Conservation (phyloP, 2,797 vertebrate genomes). For the Botia almorhae region DNA sequence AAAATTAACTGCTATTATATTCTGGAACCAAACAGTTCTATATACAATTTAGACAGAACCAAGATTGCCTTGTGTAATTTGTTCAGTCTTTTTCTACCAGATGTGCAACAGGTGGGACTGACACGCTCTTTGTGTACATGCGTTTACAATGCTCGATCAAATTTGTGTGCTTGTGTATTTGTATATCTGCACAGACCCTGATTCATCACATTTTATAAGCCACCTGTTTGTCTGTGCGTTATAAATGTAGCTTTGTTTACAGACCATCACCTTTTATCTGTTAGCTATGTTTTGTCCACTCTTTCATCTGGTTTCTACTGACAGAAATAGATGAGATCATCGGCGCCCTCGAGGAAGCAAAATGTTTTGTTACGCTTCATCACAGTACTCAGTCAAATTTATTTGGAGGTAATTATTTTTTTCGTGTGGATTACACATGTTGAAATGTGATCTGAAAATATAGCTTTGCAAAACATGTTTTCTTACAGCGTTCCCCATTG, state of each 20-base stretch:
- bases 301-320: constrained; percentile 9
- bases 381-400: neutral
- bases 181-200: neutral
- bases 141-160: neutral
- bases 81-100: neutral
- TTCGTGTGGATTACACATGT: neutral
- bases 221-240: constrained; percentile 23
- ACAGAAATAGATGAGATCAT: neutral
- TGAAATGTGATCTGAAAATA: constrained; percentile 6
- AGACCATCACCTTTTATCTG: neutral
- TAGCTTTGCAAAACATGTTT: constrained; percentile 16
- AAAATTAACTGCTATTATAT: neutral
- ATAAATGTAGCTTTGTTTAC: constrained; percentile 19
- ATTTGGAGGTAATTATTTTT: constrained; percentile 8
- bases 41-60: constrained; percentile 25
- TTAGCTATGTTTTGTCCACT: neutral
- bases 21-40: constrained; percentile 5
- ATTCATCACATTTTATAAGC: neutral
- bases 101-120: constrained; percentile 34
- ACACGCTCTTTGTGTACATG: neutral
- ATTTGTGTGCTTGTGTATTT: neutral
- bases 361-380: neutral
- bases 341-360: neutral
- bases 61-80: neutral
- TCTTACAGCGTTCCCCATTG: neutral